These are phyloP conservation scores for Panzeria rudis DNA, from an alignment of 2,888 invertebrate genomes.

Conservation along the genomic window DNA sequence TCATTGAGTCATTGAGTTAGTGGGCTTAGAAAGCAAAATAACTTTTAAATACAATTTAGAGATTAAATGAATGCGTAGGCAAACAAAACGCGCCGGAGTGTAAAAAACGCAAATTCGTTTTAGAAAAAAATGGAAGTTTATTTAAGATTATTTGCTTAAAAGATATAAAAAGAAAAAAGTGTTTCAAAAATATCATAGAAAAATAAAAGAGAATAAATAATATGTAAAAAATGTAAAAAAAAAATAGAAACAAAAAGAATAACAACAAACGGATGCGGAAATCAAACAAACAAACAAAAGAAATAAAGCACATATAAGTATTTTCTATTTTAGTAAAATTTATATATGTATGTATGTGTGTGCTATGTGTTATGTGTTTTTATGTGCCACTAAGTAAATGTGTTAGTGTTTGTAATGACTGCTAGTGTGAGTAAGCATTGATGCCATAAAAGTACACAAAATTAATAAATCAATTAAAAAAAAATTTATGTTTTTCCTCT, in stretches of 20 bases:
- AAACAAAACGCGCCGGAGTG: constrained; percentile 24
- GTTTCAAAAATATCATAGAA: neutral
- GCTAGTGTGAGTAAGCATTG: constrained; percentile 26
- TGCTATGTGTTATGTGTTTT: neutral
- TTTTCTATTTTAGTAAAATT: neutral
- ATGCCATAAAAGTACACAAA: constrained; percentile 48
- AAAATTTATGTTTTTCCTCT: neutral
- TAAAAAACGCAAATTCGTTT: neutral
- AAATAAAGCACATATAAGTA: constrained; percentile 7
- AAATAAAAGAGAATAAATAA: constrained; percentile 11
- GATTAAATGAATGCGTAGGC: constrained; percentile 10
- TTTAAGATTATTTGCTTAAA: neutral
- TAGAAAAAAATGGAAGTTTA: constrained; percentile 1
- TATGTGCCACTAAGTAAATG: constrained; percentile 34
- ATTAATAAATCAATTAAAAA: constrained; percentile 65
- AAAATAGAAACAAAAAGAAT: constrained; percentile 8
- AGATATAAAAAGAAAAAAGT: neutral
- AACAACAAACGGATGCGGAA: constrained; percentile 60
- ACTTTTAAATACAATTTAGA: constrained; percentile 26
- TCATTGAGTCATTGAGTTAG: constrained; percentile 41
- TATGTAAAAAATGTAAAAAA: neutral
- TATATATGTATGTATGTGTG: neutral
- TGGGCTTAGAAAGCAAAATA: constrained; percentile 24
- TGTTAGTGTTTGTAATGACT: constrained; percentile 1
- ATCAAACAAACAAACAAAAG: constrained; percentile 43